Base-by-base conservation (phyloP, 2,888 invertebrate species). In the Eurytoma californica region DNA sequence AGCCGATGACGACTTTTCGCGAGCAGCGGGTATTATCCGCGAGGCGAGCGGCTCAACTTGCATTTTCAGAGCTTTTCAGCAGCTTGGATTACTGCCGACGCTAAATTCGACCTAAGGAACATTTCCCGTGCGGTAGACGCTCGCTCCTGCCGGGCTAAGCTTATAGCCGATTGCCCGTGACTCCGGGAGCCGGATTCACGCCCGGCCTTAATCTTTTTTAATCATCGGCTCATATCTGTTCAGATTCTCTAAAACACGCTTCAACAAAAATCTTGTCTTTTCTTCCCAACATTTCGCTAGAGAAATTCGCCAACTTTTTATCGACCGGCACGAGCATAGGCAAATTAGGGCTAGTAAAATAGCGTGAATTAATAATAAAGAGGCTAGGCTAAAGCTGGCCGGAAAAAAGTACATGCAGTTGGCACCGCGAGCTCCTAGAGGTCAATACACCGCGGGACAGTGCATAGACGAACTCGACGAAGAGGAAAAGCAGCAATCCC, bases 401-500 rank as follows among this genome's bases (percentile, higher is more conserved):
- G 74, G 74, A 72, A 80, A 80, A 80, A 77, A 73, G 24, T 60
- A 39, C 18, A 14, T 20, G 63, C 65, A 57, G 9, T 20, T 18
- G 30, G 30, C 30, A 30, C 18, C 1, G 55, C 20, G 58, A 51
- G 53, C 20, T 53, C 61, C 69, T 49, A 70, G 68, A 79, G 81
- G 81, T 81, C 79, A 81, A 76, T 79, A 81, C 73, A 81, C 81
- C 79, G 78, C 68, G 72, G 47, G 69, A 18, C 75, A 61, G 66
- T 61, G 72, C 72, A 73, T 66, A 69, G 72, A 51, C 81, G 65
- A 75, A 81, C 72, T 72, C 55, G 79, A 66, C 72, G 74, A 63
- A 73, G 76, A 81, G 81, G 76, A 78, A 72, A 81, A 79, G 67
- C 75, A 72, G 78, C 77, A 68, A 68, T 39, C 79, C 63, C 76